Base-by-base conservation (phyloP, 2,888 invertebrate genomes). In the Rotaria macrura region DNA sequence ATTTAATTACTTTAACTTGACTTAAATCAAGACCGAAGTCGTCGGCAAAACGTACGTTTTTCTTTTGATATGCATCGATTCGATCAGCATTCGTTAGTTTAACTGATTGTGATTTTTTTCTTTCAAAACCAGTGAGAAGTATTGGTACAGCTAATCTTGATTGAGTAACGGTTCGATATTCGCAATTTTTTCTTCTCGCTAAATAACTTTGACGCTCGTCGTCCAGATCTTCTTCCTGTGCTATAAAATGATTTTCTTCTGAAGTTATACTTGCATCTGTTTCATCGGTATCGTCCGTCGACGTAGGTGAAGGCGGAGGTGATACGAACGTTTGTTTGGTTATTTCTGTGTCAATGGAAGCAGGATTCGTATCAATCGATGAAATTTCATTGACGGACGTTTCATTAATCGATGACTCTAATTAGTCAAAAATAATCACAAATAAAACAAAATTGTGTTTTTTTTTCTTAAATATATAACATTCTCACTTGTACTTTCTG, bases 1-100 rank as follows among this genome's bases (percentile, higher is more conserved):
- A 72, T 72, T 65, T 54, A 54, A 85, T 84, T 9, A 84, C 43
- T 49, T 84, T 84, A 47, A 85, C 52, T 85, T 85, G 84, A 84
- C 84, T 84, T 40, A 85, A 79, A 54, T 85, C 84, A 7, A 85
- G 72, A 29, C 85, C 85, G 52, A 84, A 85, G 23, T 84, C 54
- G 47, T 85, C 85, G 29, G 85, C 85, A 34, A 85, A 85, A 20
- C 84, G 84, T 25, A 85, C 85, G 17, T 43, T 55, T 47, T 85
- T 85, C 47, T 79, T 84, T 20, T 17, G 34, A 65, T 20, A 65
- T 34, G 65, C 0, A 65, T 20, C 65, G 17, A 14, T 1, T 20
- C 5, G 65, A 20, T 65, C 65, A 65, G 34, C 14, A 65, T 29
- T 34, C 12, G 34, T 34, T 65, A 65, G 20, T 65, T 65, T 65